Conservation (phyloP, 2,113 vertebrate species). For the Hyaena hyaena region DNA sequence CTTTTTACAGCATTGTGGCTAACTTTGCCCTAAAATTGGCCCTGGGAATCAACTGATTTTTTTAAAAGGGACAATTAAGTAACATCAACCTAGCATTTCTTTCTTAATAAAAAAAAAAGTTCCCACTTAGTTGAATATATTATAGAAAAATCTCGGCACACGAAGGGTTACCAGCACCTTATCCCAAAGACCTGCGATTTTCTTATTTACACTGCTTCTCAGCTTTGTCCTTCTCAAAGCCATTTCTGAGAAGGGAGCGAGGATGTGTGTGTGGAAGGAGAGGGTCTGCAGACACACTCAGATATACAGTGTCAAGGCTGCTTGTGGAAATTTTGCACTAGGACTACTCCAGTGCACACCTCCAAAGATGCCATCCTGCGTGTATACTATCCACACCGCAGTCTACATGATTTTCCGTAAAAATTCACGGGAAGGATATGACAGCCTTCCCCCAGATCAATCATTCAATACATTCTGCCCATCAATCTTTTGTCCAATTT, state of each 20-base stretch:
- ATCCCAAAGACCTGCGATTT: not conserved
- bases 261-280: not conserved
- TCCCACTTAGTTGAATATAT: not conserved
- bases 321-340: not conserved
- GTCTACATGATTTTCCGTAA: not conserved
- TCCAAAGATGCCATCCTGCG: not conserved
- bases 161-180: not conserved
- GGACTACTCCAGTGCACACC: fast-evolving
- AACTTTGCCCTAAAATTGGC: not conserved
- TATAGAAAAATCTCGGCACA: not conserved
- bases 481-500: conserved; percentile 15
- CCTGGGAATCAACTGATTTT: not conserved
- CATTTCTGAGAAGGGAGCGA: not conserved
- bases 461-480: not conserved
- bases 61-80: not conserved
- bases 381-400: too few species aligned
- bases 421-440: not conserved
- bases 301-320: not conserved
- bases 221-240: not conserved
- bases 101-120: not conserved
- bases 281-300: not conserved
- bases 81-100: not conserved
- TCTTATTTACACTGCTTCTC: not conserved
- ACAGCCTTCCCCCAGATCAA: not conserved
- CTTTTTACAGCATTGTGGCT: not conserved